Percentiles rank a stretch among this genome's conserved stretches.
Conservation (phyloP, 2,888 invertebrate species). For the Nephrocerus scutellatus region DNA sequence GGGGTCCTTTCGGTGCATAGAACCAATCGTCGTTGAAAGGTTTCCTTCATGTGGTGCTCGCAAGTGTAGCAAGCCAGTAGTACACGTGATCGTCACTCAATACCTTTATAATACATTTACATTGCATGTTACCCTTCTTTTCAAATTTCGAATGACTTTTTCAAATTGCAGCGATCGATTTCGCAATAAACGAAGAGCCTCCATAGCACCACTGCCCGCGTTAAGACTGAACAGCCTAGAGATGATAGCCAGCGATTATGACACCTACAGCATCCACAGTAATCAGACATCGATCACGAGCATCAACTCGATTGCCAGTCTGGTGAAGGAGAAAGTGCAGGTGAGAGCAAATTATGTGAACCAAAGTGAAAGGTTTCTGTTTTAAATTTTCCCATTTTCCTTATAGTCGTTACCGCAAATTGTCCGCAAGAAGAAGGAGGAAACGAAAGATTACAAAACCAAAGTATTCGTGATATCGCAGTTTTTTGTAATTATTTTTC, state of each 20-base stretch:
- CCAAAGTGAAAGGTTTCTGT: not conserved
- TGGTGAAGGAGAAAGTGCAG: conserved; percentile 76
- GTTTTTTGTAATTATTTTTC: conserved; percentile 72
- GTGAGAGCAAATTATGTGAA: too few species aligned
- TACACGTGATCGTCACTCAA: too few species aligned
- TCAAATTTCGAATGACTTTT: too few species aligned
- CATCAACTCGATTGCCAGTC: conserved; percentile 75
- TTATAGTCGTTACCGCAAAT: conserved; percentile 65
- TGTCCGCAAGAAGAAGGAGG: conserved; percentile 61
- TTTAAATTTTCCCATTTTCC: not conserved
- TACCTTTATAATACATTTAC: too few species aligned
- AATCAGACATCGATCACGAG: conserved; percentile 68
- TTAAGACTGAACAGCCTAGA: conserved; percentile 52
- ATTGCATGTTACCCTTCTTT: too few species aligned
- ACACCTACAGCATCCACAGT: conserved; percentile 46
- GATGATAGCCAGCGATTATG: conserved; percentile 51
- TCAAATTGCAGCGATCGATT: conserved; percentile 54
- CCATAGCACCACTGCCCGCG: conserved; percentile 55
- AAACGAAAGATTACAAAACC: conserved; percentile 68
- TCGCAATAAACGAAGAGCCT: conserved; percentile 58
- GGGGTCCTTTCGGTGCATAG: too few species aligned
- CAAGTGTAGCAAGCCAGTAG: too few species aligned
- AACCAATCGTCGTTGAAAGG: too few species aligned
- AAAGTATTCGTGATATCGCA: conserved; percentile 73
- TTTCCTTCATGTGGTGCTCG: too few species aligned